A percentile compares a stretch with the other conserved stretches of the same genome.
Evolutionary conservation across 2,113 vertebrate species (phyloP).

Genomic region (Cyprinodon tularosa): DNA sequence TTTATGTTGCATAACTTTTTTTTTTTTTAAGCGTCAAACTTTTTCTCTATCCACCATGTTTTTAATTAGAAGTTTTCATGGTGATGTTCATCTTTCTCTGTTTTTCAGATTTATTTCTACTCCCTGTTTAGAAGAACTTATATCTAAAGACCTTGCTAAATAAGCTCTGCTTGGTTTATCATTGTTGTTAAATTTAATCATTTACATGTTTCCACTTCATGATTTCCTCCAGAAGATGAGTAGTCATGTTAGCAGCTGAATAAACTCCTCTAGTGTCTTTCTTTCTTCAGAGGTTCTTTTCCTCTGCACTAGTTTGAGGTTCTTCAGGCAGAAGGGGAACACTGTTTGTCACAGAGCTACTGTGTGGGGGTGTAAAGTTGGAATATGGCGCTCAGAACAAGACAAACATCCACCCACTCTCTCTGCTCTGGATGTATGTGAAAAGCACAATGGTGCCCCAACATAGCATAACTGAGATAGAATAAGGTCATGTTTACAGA

Average conservation of each 20-base stretch:
- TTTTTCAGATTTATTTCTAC: too few relatives aligned
- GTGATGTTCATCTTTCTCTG: too few relatives aligned
- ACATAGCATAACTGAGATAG: not conserved
- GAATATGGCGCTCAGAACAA: constrained; percentile 13
- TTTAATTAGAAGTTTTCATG: too few relatives aligned
- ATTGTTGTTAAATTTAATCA: too few relatives aligned
- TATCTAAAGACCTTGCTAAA: too few relatives aligned
- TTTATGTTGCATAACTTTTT: too few relatives aligned
- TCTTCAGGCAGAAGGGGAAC: not conserved
- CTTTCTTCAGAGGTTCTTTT: not conserved
- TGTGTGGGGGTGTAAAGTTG: constrained; percentile 43
- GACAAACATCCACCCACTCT: constrained; percentile 48
- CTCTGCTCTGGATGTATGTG: not conserved
- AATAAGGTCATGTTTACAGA: not conserved
- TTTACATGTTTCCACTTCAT: too few relatives aligned
- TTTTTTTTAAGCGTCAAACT: too few relatives aligned
- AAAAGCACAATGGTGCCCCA: not conserved
- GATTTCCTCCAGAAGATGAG: not conserved
- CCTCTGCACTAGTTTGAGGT: not conserved
- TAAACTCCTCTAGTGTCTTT: not conserved
- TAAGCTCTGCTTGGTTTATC: too few relatives aligned
- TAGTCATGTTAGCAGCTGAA: not conserved
- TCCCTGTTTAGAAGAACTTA: too few relatives aligned
- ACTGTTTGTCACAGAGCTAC: not conserved
- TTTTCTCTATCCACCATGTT: too few relatives aligned